Evolutionary conservation across 2,797 vertebrate genomes (phyloP).

Genomic region (Myotis daubentonii): DNA sequence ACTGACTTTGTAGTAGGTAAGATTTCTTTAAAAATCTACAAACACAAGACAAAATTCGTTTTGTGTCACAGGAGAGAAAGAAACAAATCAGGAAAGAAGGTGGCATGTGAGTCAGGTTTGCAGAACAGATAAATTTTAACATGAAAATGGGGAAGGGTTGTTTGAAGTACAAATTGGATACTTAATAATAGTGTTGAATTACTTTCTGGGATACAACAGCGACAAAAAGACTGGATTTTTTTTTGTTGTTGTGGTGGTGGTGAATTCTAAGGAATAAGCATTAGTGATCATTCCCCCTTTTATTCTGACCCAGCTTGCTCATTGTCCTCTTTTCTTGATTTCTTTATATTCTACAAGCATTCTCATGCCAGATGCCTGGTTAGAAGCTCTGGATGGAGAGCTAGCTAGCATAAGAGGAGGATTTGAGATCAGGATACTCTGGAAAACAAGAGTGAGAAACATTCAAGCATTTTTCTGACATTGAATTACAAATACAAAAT

Average conservation of each 20-base stretch:
- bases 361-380: not conserved
- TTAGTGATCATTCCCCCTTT: not conserved
- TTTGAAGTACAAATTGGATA: not conserved
- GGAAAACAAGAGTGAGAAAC: slow-evolving; percentile 29
- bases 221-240: not conserved
- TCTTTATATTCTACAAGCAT: not conserved
- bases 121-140: not conserved
- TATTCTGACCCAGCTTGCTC: not conserved
- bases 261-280: not conserved
- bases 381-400: not conserved
- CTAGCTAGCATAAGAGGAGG: not conserved
- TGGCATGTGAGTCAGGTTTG: not conserved
- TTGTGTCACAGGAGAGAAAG: not conserved
- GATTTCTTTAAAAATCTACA: not conserved
- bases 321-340: not conserved
- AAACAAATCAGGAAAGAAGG: not conserved
- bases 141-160: not conserved
- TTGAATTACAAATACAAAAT: not conserved
- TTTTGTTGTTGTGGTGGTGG: not conserved
- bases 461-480: not conserved
- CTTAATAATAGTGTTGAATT: not conserved
- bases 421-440: not conserved
- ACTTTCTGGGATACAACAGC: not conserved
- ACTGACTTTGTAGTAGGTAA: not conserved
- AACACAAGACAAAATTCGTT: not conserved